Evolutionary conservation across 2,797 vertebrate species (phyloP).

Genomic region (Gobio occitaniae): DNA sequence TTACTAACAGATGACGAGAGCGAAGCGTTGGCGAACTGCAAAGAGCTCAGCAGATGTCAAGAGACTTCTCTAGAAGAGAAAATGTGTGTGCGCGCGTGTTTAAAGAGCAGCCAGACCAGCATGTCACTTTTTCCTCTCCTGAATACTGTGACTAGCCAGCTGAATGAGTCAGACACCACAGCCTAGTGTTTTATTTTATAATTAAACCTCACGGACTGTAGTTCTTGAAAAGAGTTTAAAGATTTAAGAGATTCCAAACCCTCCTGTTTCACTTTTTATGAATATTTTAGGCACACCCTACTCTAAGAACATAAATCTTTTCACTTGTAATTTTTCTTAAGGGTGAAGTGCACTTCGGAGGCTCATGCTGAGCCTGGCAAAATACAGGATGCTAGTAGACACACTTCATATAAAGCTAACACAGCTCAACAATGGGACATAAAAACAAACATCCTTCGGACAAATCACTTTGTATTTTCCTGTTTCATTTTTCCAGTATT

Average conservation of each 20-base stretch:
- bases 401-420: conserved; percentile 44
- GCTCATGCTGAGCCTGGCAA: conserved; percentile 36
- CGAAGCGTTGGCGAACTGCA: conserved; percentile 50
- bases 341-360: conserved; percentile 33
- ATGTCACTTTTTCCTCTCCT: conserved; percentile 65
- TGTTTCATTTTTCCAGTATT: neutral
- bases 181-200: conserved; percentile 52
- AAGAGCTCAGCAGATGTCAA: conserved; percentile 63
- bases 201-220: conserved; percentile 37
- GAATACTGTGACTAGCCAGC: conserved; percentile 60
- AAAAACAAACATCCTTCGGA: conserved; percentile 43
- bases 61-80: conserved; percentile 34
- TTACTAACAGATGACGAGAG: conserved; percentile 68
- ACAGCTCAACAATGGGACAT: conserved; percentile 46
- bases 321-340: conserved; percentile 9
- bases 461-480: neutral
- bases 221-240: conserved; percentile 34
- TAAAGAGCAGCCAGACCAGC: conserved; percentile 37
- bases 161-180: conserved; percentile 62
- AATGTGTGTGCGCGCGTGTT: conserved; percentile 27
- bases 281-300: conserved; percentile 18
- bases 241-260: conserved; percentile 13
- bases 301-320: conserved; percentile 1
- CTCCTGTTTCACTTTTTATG: conserved; percentile 26
- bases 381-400: conserved; percentile 50